A percentile compares a stretch with the other conserved stretches of the same genome.
phyloP scores from a whole-genome alignment of 2,888 invertebrate genomes.

The Eupithecia exiguata region DNA sequence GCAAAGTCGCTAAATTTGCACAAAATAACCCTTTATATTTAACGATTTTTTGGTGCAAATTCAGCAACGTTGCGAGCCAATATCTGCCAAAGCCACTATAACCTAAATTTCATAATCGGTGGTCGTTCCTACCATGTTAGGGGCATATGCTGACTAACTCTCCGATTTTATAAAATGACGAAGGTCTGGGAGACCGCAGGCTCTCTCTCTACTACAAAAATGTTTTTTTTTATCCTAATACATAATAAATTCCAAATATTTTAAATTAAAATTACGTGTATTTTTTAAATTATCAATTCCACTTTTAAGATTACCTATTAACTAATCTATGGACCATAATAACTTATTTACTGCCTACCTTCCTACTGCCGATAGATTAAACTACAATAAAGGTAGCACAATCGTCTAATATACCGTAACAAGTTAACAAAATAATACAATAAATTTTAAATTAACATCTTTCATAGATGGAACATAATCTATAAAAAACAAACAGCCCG shows the following conservation, averaged over 20 bases:
- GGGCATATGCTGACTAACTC: no score
- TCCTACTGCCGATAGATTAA: slow-evolving; percentile 27
- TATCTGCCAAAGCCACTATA: no score
- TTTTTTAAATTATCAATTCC: slow-evolving; percentile 59
- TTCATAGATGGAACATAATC: slow-evolving; percentile 16
- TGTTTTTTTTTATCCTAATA: no score
- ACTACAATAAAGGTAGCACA: slow-evolving; percentile 22
- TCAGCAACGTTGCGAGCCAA: no score
- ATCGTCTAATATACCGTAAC: slow-evolving; percentile 5
- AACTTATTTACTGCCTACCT: slow-evolving; percentile 28
- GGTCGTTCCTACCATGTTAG: no score
- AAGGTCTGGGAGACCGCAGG: no score
- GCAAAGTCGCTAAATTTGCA: no score
- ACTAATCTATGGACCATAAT: slow-evolving; percentile 33
- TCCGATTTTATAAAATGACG: no score
- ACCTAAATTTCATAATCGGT: no score
- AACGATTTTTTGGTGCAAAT: neutral
- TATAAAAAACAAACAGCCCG: slow-evolving; percentile 22
- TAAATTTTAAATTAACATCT: slow-evolving; percentile 16
- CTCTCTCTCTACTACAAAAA: no score
- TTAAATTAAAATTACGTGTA: slow-evolving; percentile 39
- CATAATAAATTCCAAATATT: slow-evolving; percentile 38
- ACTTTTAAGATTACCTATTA: slow-evolving; percentile 39
- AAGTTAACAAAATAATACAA: slow-evolving; percentile 13
- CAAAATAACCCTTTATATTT: no score